Base-by-base conservation (phyloP, 2,797 vertebrate genomes). In the Austrolebias charrua region DNA sequence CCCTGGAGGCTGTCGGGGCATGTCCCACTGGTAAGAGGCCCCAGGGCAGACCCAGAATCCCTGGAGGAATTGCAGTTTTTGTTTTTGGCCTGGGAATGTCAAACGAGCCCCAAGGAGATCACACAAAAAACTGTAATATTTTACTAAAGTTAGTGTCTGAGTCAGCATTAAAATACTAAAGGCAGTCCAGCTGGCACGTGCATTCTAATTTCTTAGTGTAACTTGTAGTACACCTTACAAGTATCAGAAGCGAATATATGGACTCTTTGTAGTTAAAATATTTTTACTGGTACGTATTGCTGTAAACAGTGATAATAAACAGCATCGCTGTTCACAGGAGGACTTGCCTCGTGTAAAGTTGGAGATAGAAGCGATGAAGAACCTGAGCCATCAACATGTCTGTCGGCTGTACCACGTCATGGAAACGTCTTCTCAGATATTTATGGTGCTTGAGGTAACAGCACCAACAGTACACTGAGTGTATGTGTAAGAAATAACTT, bases 301-400 rank as follows among this genome's bases (percentile, higher is more conserved):
- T 48, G 18, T 44, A 42, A 58, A 56, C 18, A 19, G 12, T 40
- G 38, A 40, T 10, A 13, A 4, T 12, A 12, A 38, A 38, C 9
- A 38, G 10, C 10, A 33, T 46, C 9, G 8, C 12, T 50, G 2
- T 56, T 14, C 16, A 12, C 74, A 98, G 96, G 95, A 94, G 59
- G 96, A 98, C 67, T 91, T 98, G 69, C 96, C 95, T 8, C 92
- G 95, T 42, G 90, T 98, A 59, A 96, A 98, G 85, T 83, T 90
- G 5, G 97, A 99, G 88, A 98, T 98, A 0, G 95, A 97, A 42
- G 96, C 97, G 33, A 94, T 98, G 95, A 98, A 97, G 86, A 96
- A 92, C 73, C 87, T 98, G 20, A 95, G 93, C 76, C 97, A 98
- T 66, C 96, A 98, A 69, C 95, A 98, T 20, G 84, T 99, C 70